Evolutionary conservation across 2,113 vertebrate species (phyloP), one percentile per base, ranked within the genome.

Genomic region (Gopherus evgoodei): DNA sequence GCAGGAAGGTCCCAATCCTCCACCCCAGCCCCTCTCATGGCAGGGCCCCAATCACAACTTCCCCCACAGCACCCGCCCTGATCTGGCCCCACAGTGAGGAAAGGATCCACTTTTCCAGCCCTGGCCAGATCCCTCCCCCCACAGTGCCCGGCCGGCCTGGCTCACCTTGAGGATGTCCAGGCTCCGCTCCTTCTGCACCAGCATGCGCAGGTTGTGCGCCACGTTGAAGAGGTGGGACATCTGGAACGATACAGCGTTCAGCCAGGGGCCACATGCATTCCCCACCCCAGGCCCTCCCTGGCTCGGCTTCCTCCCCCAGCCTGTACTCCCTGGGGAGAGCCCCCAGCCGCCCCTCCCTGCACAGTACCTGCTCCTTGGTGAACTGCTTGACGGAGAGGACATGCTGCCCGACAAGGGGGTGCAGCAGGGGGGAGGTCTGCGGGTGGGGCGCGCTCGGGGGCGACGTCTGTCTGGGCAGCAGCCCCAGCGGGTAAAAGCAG

Each of bases 151-250:
- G 42, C 54, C 27, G 10, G 42, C 31, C 10, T 11, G 4, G 11
- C 97, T 89, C 88, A 99, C 99, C 99, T 99, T 99, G 75, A 99
- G 98, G 82, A 99, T 98, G 86, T 99, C 99, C n/a, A 99, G 96
- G 92, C 98, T 99, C 11, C 99, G 98, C 89, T 99, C 99, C 87
- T 99, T 99, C 98, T 99, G 99, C 31, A 99, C 99, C 98, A 99
- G 98, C 98, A 99, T 94, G 44, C 99, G 99, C 79, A 99, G 96
- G 1, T 93, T 98, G 96, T 99, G 99, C 0, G 99, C 99, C 72
- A 99, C 98, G 0, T 99, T 99, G 93, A 99, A 99, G 59, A 99
- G 98, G 86, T 99, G 99, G 0, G 99, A 99, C 97, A 99, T 97
- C 99, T 99, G 94, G 0, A 56, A 96, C 54, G 81, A 94, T 62